Base-by-base conservation (phyloP, 2,888 invertebrate species). In the Neoitamus cyanurus region DNA sequence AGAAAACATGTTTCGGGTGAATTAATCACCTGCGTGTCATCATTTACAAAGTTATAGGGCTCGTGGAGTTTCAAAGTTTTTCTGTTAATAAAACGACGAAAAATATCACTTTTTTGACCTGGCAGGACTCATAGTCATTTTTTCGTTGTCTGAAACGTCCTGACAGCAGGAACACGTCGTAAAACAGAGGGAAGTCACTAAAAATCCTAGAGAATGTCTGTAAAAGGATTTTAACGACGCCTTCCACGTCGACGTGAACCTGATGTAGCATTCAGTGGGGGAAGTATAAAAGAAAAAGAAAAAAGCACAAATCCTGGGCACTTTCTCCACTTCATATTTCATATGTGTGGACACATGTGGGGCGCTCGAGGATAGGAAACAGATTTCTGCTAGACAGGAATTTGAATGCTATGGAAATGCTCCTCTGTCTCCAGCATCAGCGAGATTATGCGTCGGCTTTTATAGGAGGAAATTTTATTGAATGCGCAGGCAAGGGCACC, bases 141-240 rank as follows among this genome's bases (percentile, higher is more conserved):
- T 25, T 58, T 58, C 20, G 20, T 25, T 58, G 15, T 58, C 25
- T 58, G 2, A 15, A 58, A 58, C 58, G 20, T 58, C 15, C 25
- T 58, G 58, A 58, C 58, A 58, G 58, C 25, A 58, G 20, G 20
- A 58, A 58, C 58, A 58, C 58, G 25, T 58, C 58, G 58, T 58
- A 58, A 58, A 58, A 58, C 58, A 58, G 58, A 58, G 15, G 25
- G 58, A 58, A 58, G 58, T 58, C 58, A 58, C 58, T 58, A 58
- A 58, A 58, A 58, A 58, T 58, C 58, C 58, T 58, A 58, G 58
- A 58, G 58, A 58, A 58, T 20, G 58, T 58, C 58, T 58, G 58
- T 58, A 58, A 58, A 58, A 58, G 58, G 58, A 58, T 58, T 58
- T 58, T 58, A 58, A 58, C 58, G 58, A 58, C 58, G 58, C 58